A percentile compares a stretch with the other conserved stretches of the same genome.
phyloP scores from a whole-genome alignment of 2,113 vertebrate genomes.

The Ginglymostoma cirratum region DNA sequence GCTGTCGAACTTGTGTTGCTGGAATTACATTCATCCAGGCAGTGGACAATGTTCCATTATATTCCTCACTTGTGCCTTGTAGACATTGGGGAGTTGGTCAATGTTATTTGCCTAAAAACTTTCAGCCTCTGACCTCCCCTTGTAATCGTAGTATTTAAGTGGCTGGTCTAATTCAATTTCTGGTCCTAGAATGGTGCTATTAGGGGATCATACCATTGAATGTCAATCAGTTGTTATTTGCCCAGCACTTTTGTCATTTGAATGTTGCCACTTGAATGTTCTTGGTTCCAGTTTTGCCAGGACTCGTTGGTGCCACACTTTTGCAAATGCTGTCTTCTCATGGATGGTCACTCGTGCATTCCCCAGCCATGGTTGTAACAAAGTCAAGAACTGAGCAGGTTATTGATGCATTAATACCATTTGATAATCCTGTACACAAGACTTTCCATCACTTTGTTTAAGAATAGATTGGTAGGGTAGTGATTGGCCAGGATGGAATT shows the following conservation, averaged over 20 bases:
- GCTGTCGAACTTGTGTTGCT: background rate
- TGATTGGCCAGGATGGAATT: too few species aligned
- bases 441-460: too few species aligned
- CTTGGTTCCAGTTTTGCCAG: too few species aligned
- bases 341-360: too few species aligned
- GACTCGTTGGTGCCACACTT: too few species aligned
- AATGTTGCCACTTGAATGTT: background rate
- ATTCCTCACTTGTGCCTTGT: too few species aligned
- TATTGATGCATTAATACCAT: too few species aligned
- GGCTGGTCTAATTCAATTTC: background rate
- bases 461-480: too few species aligned
- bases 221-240: background rate
- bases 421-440: too few species aligned
- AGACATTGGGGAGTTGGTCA: background rate
- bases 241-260: background rate
- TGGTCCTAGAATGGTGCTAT: background rate
- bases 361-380: too few species aligned
- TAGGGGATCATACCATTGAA: background rate
- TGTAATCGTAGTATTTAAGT: background rate
- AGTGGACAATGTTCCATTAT: background rate
- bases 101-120: background rate
- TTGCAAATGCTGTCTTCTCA: too few species aligned
- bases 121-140: background rate
- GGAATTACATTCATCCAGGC: background rate
- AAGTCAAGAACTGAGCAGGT: too few species aligned